Conservation (phyloP, 2,113 vertebrate genomes). For the Loxodonta africana region DNA sequence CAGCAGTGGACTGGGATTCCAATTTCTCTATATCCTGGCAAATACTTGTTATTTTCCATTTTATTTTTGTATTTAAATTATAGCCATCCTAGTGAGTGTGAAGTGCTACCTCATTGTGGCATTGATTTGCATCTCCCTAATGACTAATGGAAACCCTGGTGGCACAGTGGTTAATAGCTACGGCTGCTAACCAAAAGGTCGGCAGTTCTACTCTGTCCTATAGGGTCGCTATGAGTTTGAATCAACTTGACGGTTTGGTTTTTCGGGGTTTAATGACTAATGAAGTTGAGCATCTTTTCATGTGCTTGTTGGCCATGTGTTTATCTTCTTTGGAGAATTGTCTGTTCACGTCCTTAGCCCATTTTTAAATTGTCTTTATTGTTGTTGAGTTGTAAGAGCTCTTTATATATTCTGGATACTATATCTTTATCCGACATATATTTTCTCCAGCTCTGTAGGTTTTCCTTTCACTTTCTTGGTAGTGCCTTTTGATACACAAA, state of each 20-base stretch:
- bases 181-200: too few species aligned
- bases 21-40: background rate
- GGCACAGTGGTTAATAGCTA: too few species aligned
- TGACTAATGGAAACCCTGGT: background rate
- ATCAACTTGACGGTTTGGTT: too few species aligned
- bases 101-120: background rate
- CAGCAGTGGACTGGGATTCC: background rate
- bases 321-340: background rate
- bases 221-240: too few species aligned
- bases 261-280: background rate
- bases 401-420: background rate
- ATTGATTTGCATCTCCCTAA: background rate
- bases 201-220: too few species aligned
- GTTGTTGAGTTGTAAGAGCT: background rate
- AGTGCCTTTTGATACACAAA: background rate
- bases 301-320: background rate
- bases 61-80: background rate
- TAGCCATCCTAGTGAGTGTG: background rate
- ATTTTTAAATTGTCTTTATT: background rate
- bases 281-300: background rate
- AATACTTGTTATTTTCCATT: background rate
- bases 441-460: too few species aligned
- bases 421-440: too few species aligned
- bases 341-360: background rate
- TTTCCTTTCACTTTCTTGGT: too few species aligned